phyloP scores from a whole-genome alignment of 2,888 invertebrate genomes.

The Synanthedon andrenaeformis region DNA sequence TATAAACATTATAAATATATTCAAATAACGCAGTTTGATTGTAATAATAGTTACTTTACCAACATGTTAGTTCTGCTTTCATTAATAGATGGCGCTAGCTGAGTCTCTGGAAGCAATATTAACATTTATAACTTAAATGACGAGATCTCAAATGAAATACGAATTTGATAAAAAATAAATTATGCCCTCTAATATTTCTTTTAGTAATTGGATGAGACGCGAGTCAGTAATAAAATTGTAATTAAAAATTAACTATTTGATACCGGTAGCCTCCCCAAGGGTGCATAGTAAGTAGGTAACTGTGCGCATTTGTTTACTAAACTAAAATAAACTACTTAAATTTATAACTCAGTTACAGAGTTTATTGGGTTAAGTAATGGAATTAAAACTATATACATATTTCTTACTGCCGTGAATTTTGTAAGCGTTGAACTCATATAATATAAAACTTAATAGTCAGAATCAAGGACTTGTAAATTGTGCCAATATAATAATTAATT shows the following conservation, averaged over 20 bases:
- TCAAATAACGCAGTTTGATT: too few species aligned
- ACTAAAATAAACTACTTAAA: slow-evolving; percentile 58
- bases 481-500: too few species aligned
- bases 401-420: not conserved
- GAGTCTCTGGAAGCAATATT: too few species aligned
- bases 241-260: slow-evolving; percentile 69
- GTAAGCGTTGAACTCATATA: too few species aligned
- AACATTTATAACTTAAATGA: slow-evolving; percentile 11
- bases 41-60: too few species aligned
- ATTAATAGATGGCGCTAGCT: too few species aligned
- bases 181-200: slow-evolving; percentile 43
- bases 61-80: too few species aligned
- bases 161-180: too few species aligned
- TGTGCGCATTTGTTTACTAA: slow-evolving; percentile 52
- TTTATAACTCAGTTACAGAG: slow-evolving; percentile 35
- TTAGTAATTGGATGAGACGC: slow-evolving; percentile 62
- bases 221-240: slow-evolving; percentile 63
- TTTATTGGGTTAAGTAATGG: slow-evolving; percentile 21
- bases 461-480: too few species aligned
- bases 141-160: not conserved
- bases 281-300: slow-evolving; percentile 64
- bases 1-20: too few species aligned
- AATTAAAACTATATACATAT: not conserved
- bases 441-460: too few species aligned
- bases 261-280: slow-evolving; percentile 51